These are phyloP conservation scores for Lateolabrax maculatus DNA, from an alignment of 2,797 vertebrate species.

Conservation along the genomic window DNA sequence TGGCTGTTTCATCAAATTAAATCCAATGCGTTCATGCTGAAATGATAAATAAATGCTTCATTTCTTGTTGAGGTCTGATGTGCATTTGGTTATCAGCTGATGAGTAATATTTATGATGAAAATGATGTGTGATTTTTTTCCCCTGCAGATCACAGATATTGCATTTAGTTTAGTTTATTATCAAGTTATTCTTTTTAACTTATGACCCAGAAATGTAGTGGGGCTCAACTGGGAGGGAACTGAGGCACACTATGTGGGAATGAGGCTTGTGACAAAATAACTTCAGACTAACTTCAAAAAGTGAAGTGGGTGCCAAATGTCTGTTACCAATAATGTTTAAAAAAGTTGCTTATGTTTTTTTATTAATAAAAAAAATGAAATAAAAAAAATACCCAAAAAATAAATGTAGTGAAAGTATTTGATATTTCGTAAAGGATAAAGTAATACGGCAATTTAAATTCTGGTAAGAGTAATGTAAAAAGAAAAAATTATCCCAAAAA, in stretches of 20 bases:
- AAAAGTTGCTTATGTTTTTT: too few species aligned
- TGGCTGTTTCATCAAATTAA: conserved; percentile 29
- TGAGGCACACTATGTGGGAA: conserved; percentile 61
- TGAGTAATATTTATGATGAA: conserved; percentile 78
- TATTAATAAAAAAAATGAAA: not conserved
- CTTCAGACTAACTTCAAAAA: conserved; percentile 11
- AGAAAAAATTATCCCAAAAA: not conserved
- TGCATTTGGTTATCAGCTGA: conserved; percentile 84
- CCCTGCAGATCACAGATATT: conserved; percentile 78
- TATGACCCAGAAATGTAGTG: conserved; percentile 59
- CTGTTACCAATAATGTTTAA: not conserved
- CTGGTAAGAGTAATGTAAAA: too few species aligned
- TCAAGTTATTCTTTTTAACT: conserved; percentile 72
- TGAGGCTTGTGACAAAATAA: conserved; percentile 82
- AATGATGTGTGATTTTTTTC: conserved; percentile 78
- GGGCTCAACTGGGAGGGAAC: conserved; percentile 60
- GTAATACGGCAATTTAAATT: too few species aligned
- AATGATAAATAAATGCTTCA: conserved; percentile 3
- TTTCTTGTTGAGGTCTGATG: conserved; percentile 69
- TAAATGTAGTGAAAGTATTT: too few species aligned
- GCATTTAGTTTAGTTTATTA: conserved; percentile 76
- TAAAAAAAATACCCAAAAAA: not conserved
- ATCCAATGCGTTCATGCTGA: conserved; percentile 4
- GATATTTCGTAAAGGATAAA: too few species aligned
- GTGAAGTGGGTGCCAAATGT: not conserved